Evolutionary conservation across 2,888 invertebrate genomes (phyloP), one percentile per base, ranked within the genome.

Genomic region (Epinotia ramella): DNA sequence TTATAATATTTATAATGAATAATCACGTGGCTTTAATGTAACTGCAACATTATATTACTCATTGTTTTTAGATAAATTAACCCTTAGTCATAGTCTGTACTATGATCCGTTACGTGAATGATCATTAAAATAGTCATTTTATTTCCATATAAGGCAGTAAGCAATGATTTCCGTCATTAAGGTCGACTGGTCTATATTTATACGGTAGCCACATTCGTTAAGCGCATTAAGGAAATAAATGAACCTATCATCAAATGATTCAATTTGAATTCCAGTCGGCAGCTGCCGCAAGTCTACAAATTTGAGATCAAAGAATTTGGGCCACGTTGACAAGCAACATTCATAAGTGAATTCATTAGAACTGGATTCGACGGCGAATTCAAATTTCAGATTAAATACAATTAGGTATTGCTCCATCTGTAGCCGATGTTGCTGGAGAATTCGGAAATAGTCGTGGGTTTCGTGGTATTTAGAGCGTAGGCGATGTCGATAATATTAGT

Each of bases 61-160:
- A 88, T 85, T 83, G 83, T 83, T 83, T 80, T 83, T 82, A 86
- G 86, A 88, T 88, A 86, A 87, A 80, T 80, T 78, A 78, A 83
- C 82, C 83, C 83, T 86, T 87, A 86, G 76, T 71, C 76, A 72
- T 71, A 68, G 24, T 20, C 85, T 83, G 81, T 82, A 79, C 80
- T 78, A 77, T 81, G 79, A 82, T 83, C 80, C 81, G 73, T 80
- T 77, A 74, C 69, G 77, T 81, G 81, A 78, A 77, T 80, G 75
- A 80, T 77, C 63, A 75, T 76, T 76, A 28, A 71, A 67, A 67
- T 33, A 66, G 59, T 56, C 57, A 46, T 56, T 63, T 57, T 70
- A 69, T 60, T 18, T 33, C 72, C 66, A 67, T 76, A 57, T 67
- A 76, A 62, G 76, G 76, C 18, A 20, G 28, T 53, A n/a, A 9